Evolutionary conservation across 1,140 invertebrate species (phyloP).

Genomic region (Rhizoglyphus robini): DNA sequence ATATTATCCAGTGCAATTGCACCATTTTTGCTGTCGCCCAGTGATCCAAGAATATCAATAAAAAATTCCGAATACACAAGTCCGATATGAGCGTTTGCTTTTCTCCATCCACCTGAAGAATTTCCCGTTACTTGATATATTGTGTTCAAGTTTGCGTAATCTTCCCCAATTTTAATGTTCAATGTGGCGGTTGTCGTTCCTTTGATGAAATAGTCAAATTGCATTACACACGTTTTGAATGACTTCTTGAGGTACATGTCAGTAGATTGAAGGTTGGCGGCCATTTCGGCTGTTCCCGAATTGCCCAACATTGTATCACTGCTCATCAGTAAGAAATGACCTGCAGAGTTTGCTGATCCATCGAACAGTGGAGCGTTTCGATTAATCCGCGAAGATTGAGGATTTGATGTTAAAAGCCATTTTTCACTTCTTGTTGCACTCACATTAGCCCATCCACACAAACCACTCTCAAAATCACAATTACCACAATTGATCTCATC

Average conservation of each 20-base stretch:
- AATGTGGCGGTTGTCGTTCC: too few species aligned
- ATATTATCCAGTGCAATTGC: conserved; percentile 36
- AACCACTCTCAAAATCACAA: too few species aligned
- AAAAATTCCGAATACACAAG: conserved; percentile 12
- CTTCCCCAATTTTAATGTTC: too few species aligned
- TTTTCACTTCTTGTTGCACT: too few species aligned
- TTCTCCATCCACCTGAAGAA: conserved; percentile 20
- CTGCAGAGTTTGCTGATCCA: neutral
- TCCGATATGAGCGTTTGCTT: conserved; percentile 22
- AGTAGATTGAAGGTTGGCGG: neutral
- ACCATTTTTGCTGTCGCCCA: too few species aligned
- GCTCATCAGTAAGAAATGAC: conserved; percentile 5
- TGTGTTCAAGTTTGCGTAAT: neutral
- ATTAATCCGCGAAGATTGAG: too few species aligned
- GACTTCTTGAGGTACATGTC: neutral
- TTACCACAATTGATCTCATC: conserved; percentile 12
- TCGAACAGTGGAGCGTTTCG: neutral
- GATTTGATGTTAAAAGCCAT: too few species aligned
- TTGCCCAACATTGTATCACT: neutral
- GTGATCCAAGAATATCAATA: too few species aligned
- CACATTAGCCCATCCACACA: conserved; percentile 22
- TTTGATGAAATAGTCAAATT: too few species aligned
- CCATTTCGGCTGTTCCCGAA: neutral
- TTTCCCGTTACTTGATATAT: conserved; percentile 1
- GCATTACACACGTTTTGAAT: too few species aligned